A percentile compares a stretch with the other conserved stretches of the same genome.
Conservation (phyloP, 2,888 invertebrate species). For the Sinohyriopsis cumingii region DNA sequence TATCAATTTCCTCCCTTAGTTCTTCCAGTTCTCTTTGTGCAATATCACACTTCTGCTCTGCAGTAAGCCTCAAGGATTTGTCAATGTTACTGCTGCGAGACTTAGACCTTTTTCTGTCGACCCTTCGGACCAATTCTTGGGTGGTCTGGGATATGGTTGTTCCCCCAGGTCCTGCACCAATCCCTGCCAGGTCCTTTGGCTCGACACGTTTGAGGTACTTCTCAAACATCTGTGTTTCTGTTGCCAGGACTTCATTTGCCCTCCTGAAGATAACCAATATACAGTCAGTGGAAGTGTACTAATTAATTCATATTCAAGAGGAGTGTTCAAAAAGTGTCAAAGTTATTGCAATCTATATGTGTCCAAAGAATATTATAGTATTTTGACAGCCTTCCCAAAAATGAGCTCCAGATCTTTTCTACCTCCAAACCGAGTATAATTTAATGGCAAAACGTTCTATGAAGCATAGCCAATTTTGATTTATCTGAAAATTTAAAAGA, state of each 20-base stretch:
- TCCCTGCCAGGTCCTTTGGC: slow-evolving; percentile 55
- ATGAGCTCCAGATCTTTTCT: no score
- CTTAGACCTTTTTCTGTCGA: slow-evolving; percentile 67
- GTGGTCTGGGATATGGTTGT: slow-evolving; percentile 55
- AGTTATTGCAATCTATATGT: no score
- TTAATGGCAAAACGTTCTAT: no score
- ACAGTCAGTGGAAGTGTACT: background rate
- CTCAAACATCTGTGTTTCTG: slow-evolving; percentile 72
- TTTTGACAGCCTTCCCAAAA: no score
- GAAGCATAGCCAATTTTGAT: no score
- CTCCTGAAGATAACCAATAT: slow-evolving; percentile 47
- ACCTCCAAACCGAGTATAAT: no score
- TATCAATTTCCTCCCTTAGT: slow-evolving; percentile 66
- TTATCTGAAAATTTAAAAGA: no score
- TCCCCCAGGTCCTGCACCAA: slow-evolving; percentile 22
- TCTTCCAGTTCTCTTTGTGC: slow-evolving; percentile 71
- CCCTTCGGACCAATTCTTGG: slow-evolving; percentile 47
- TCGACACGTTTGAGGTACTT: slow-evolving; percentile 69
- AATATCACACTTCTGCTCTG: slow-evolving; percentile 72
- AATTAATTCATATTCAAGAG: background rate
- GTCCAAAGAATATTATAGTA: no score
- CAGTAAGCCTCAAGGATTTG: slow-evolving; percentile 62
- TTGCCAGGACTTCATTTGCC: slow-evolving; percentile 68
- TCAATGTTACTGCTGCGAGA: slow-evolving; percentile 66
- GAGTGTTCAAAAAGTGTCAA: no score